These are phyloP conservation scores for Spinibarbus caldwelli DNA, from an alignment of 2,797 vertebrate species.

Conservation along the genomic window DNA sequence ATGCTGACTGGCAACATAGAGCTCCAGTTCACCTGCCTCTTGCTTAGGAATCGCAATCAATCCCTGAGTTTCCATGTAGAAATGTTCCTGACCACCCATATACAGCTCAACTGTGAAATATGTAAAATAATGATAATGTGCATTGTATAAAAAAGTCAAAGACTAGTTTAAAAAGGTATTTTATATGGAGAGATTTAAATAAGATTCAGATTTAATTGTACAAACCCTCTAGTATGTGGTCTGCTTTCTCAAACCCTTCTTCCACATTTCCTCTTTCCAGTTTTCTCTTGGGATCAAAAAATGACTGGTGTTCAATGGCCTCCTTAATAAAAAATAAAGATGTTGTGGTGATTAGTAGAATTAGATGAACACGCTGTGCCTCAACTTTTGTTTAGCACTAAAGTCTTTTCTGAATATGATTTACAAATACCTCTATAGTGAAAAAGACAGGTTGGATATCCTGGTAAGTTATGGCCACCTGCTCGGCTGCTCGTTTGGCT, in stretches of 20 bases:
- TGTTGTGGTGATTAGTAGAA: neutral
- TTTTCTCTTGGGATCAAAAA: slow-evolving; percentile 63
- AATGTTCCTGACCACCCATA: slow-evolving; percentile 69
- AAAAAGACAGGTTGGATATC: slow-evolving; percentile 65
- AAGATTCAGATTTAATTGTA: neutral
- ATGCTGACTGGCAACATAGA: slow-evolving; percentile 68
- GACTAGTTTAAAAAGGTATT: neutral
- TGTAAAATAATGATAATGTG: neutral
- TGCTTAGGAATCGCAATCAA: slow-evolving; percentile 64
- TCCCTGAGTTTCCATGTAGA: slow-evolving; percentile 73
- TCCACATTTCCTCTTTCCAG: slow-evolving; percentile 65
- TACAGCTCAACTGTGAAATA: slow-evolving; percentile 59
- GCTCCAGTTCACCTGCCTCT: slow-evolving; percentile 66
- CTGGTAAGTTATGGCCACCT: slow-evolving; percentile 55
- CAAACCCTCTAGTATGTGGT: slow-evolving; percentile 64
- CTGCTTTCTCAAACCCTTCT: slow-evolving; percentile 56
- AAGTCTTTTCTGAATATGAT: neutral
- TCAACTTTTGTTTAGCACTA: neutral
- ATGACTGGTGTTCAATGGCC: slow-evolving; percentile 66
- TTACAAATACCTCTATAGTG: slow-evolving; percentile 61
- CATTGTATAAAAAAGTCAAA: neutral
- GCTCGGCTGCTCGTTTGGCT: slow-evolving; percentile 59
- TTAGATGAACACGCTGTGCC: neutral
- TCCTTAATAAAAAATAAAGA: slow-evolving; percentile 49
- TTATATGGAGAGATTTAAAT: neutral